Conservation (phyloP, 92 coral and sea anemone species). For the Epizoanthus stellaris region DNA sequence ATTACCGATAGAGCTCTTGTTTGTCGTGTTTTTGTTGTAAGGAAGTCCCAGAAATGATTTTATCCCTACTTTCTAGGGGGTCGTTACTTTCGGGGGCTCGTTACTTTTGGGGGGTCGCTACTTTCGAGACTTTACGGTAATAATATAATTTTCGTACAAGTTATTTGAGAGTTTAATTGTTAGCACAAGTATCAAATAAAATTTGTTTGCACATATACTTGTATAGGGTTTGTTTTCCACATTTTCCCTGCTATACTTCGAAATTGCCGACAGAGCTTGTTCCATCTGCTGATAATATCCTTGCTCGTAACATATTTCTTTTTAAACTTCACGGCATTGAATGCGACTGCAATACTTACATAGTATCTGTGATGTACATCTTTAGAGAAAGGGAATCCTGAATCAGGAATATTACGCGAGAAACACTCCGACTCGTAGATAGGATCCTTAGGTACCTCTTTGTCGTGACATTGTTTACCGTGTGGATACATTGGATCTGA, state of each 20-base stretch:
- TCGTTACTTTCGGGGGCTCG: too few relatives aligned
- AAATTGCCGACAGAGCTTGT: neutral
- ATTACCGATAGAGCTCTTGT: too few relatives aligned
- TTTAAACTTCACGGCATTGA: neutral
- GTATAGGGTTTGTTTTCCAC: too few relatives aligned
- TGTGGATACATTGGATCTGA: conserved; percentile 43
- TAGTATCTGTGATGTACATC: conserved; percentile 43
- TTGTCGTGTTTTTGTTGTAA: too few relatives aligned
- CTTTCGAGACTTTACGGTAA: too few relatives aligned
- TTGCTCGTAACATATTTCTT: neutral
- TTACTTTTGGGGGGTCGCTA: too few relatives aligned
- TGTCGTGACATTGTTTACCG: conserved; percentile 38
- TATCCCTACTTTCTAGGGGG: too few relatives aligned
- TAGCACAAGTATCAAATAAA: too few relatives aligned
- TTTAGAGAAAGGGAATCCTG: conserved; percentile 55
- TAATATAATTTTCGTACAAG: too few relatives aligned
- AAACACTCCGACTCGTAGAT: conserved; percentile 14
- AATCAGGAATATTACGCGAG: conserved; percentile 23
- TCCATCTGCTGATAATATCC: neutral
- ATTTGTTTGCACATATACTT: too few relatives aligned
- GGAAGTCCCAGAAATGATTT: too few relatives aligned
- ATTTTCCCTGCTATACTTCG: neutral
- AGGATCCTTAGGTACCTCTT: conserved; percentile 17
- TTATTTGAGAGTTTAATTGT: too few relatives aligned
- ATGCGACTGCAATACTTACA: conserved; percentile 31